These are phyloP conservation scores for Drosophila vallismaia DNA, from an alignment of 2,888 invertebrate genomes.

Conservation along the genomic window DNA sequence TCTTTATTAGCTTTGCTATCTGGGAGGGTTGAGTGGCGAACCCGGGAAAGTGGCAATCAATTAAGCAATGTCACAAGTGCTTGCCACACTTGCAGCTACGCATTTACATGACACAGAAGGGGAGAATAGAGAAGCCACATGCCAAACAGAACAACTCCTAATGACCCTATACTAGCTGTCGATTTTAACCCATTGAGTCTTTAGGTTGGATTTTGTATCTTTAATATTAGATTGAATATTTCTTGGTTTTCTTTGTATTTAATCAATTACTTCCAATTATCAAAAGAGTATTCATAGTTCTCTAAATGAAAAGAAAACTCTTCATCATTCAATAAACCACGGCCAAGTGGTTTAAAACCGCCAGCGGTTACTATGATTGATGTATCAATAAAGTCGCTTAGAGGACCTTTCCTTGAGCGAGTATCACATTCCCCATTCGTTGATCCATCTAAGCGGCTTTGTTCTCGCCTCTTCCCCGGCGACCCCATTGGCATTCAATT, in stretches of 20 bases:
- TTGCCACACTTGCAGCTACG: constrained; percentile 6
- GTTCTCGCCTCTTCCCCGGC: background rate
- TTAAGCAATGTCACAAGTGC: constrained; percentile 38
- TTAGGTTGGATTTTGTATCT: background rate
- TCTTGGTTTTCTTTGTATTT: background rate
- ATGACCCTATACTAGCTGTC: background rate
- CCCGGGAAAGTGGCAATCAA: constrained; percentile 25
- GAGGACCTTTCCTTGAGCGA: constrained; percentile 1
- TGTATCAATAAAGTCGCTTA: constrained; percentile 21
- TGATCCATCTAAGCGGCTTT: constrained; percentile 28
- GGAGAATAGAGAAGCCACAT: background rate
- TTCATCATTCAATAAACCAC: constrained; percentile 21
- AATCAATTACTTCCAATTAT: background rate
- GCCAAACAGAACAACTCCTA: background rate
- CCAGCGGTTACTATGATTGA: constrained; percentile 29
- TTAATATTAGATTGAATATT: background rate
- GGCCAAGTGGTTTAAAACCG: constrained; percentile 9
- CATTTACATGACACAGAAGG: constrained; percentile 27
- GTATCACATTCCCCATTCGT: constrained; percentile 13
- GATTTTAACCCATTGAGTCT: constrained; percentile 3
- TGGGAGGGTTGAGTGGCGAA: background rate
- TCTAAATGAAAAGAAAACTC: background rate
- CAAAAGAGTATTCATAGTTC: background rate
- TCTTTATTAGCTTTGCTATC: constrained; percentile 66
- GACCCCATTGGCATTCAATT: constrained; percentile 29